These are phyloP conservation scores for Amiota minor DNA, from an alignment of 2,888 invertebrate species.

Conservation along the genomic window DNA sequence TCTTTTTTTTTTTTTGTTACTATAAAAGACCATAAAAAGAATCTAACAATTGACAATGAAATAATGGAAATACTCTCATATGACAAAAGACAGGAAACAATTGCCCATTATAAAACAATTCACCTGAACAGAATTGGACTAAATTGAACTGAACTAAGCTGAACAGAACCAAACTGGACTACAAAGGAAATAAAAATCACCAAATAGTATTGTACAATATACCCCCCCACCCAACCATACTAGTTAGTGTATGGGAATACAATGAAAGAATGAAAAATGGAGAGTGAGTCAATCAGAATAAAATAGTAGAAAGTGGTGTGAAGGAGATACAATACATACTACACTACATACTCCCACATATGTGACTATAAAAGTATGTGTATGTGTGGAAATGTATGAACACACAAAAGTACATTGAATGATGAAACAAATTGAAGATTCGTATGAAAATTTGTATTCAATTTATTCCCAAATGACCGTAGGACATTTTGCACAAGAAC, in stretches of 20 bases:
- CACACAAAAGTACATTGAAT: slow-evolving; percentile 8
- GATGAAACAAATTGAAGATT: slow-evolving; percentile 9
- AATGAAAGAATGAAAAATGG: too few species aligned
- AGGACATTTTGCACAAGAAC: slow-evolving; percentile 40
- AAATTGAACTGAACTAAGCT: neutral
- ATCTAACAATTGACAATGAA: too few species aligned
- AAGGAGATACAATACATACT: slow-evolving; percentile 6
- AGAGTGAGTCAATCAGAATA: too few species aligned
- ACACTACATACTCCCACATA: neutral
- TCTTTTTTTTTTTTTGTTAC: too few species aligned
- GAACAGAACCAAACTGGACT: neutral
- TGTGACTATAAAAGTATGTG: too few species aligned
- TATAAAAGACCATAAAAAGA: too few species aligned
- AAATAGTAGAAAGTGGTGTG: too few species aligned
- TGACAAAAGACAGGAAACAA: slow-evolving; percentile 24
- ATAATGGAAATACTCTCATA: too few species aligned
- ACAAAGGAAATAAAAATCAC: neutral
- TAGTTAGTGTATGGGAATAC: too few species aligned
- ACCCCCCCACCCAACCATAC: too few species aligned
- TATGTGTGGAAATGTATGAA: neutral
- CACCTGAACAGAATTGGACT: neutral
- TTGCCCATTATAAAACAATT: neutral
- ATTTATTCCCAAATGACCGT: slow-evolving; percentile 52
- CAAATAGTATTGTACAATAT: too few species aligned
- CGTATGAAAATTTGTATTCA: slow-evolving; percentile 49